These are phyloP conservation scores for Epinotia ramella DNA, from an alignment of 2,888 invertebrate genomes.

Conservation along the genomic window DNA sequence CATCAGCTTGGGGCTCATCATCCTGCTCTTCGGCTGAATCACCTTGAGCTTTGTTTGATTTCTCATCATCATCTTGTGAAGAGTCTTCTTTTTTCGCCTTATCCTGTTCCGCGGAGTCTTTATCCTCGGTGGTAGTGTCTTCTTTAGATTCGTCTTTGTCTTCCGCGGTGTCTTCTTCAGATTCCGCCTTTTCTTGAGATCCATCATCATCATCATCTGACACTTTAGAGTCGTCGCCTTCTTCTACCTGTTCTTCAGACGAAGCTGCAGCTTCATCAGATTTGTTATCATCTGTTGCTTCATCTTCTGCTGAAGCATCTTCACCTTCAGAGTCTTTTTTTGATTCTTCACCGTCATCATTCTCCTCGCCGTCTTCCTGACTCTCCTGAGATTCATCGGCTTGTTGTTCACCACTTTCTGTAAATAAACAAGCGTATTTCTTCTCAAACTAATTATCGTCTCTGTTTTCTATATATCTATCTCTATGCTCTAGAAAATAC, in stretches of 20 bases:
- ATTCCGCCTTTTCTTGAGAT: conserved; percentile 78
- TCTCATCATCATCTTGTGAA: conserved; percentile 56
- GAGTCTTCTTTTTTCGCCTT: conserved; percentile 52
- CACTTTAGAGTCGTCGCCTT: conserved; percentile 53
- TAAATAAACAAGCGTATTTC: conserved; percentile 49
- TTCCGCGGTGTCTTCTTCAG: conserved; percentile 65
- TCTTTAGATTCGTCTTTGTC: conserved; percentile 56
- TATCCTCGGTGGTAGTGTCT: conserved; percentile 57
- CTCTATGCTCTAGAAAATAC: too few relatives aligned
- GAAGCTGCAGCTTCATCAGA: conserved; percentile 61
- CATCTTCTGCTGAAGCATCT: conserved; percentile 50
- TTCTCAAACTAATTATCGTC: background rate
- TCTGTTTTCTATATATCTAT: background rate
- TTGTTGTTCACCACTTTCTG: conserved; percentile 71
- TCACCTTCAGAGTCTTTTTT: conserved; percentile 32
- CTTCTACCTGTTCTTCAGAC: conserved; percentile 55
- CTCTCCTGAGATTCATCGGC: conserved; percentile 61
- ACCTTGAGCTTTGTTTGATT: conserved; percentile 59
- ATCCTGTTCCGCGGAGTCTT: conserved; percentile 65
- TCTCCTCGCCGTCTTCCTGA: conserved; percentile 51
- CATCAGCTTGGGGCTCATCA: conserved; percentile 55
- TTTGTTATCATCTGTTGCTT: conserved; percentile 52
- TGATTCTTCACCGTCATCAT: conserved; percentile 49
- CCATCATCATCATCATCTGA: conserved; percentile 73
- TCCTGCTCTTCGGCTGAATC: conserved; percentile 57